Evolutionary conservation across 2,797 vertebrate species (phyloP).

Genomic region (Amniataba percoides): DNA sequence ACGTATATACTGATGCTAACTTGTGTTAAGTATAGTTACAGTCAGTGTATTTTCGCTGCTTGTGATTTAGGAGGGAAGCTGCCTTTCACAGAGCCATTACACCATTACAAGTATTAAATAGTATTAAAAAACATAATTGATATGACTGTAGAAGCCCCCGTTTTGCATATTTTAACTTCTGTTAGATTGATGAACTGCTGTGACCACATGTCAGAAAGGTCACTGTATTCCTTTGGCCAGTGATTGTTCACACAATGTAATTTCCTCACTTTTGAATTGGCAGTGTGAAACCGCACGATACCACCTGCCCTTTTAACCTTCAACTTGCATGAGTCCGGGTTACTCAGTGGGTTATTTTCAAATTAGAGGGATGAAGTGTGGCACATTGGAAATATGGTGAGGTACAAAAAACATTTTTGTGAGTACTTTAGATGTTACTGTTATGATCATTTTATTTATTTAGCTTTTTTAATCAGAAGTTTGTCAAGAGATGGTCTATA

Average conservation of each 20-base stretch:
- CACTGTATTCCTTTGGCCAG: not conserved
- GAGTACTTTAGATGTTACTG: not conserved
- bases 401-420: not conserved
- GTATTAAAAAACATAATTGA: not conserved
- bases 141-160: not conserved
- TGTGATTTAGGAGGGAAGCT: not conserved
- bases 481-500: not conserved
- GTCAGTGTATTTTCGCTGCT: not conserved
- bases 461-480: not conserved
- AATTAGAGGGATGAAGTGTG: not conserved
- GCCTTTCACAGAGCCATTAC: not conserved
- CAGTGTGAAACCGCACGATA: not conserved
- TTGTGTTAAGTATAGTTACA: not conserved
- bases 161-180: not conserved
- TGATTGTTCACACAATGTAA: not conserved
- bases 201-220: constrained; percentile 10
- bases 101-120: not conserved
- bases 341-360: not conserved
- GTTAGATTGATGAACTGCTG: constrained; percentile 1
- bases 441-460: not conserved
- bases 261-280: not conserved
- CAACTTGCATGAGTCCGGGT: not conserved
- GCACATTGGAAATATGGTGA: not conserved
- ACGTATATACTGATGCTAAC: not conserved
- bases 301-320: not conserved